Conservation (phyloP, 2,888 invertebrate genomes). For the Byasa hedistus region DNA sequence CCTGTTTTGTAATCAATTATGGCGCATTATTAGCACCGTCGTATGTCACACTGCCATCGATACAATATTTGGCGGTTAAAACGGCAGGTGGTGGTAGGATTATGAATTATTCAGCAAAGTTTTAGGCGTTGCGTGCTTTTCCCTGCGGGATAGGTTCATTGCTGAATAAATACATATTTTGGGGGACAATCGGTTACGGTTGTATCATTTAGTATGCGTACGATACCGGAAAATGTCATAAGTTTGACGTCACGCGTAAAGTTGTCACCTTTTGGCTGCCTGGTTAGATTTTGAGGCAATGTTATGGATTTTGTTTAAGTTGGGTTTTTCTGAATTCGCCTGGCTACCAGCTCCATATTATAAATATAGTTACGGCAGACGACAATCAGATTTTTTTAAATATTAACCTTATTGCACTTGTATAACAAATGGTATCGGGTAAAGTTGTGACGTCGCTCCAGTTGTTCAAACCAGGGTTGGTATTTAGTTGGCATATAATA, state of each 20-base stretch:
- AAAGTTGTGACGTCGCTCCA: not conserved
- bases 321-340: too few species aligned
- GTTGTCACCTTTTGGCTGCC: not conserved
- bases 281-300: too few species aligned
- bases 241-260: conserved; percentile 10
- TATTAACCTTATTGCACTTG: too few species aligned
- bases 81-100: conserved; percentile 37
- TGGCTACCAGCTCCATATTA: too few species aligned
- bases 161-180: conserved; percentile 20
- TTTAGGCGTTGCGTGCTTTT: conserved; percentile 24
- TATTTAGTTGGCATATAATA: not conserved
- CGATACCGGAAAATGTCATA: conserved; percentile 23
- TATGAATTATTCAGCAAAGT: conserved; percentile 40
- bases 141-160: conserved; percentile 14
- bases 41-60: conserved; percentile 17
- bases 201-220: conserved; percentile 22
- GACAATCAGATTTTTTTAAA: too few species aligned
- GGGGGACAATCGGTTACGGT: conserved; percentile 25
- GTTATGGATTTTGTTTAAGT: too few species aligned
- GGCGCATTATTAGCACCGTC: not conserved
- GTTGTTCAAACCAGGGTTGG: conserved; percentile 3
- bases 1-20: too few species aligned
- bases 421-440: too few species aligned
- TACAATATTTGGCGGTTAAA: conserved; percentile 33
- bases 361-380: too few species aligned